Evolutionary conservation across 1,140 invertebrate genomes (phyloP), one percentile per base, ranked within the genome.

Genomic region (Calephelis virginiensis): DNA sequence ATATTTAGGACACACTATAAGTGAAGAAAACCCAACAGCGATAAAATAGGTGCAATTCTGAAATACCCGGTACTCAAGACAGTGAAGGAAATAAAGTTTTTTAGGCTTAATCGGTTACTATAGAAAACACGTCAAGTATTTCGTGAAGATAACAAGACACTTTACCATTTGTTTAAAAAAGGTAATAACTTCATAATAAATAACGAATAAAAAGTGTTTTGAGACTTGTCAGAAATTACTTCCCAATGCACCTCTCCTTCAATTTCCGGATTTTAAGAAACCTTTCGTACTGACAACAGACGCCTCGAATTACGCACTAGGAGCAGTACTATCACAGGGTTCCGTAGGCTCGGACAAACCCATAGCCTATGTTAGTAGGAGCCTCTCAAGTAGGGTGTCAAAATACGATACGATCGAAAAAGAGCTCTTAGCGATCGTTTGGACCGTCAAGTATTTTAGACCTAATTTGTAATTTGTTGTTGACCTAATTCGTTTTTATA

Each of bases 1-100:
- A 9, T 71, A 73, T n/a, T 66, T 75, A 71, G 73, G 75, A 60
- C 76, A 83, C 60, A 74, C 78, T 6, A 74, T 87, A 17, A 67
- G 72, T 10, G 53, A 38, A 14, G 63, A 81, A 71, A 69, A 14
- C 78, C 81, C n/a, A 81, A 82, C 69, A 72, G 72, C 1, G 67
- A 73, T 63, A 84, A 84, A 67, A 73, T 84, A 17, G 46, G 79
- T 53, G 75, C 71, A 8, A 61, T 88, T 13, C 49, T 64, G 14
- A 66, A 78, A 13, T 84, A 71, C 66, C 9, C 14, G 28, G 28
- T 28, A 14, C 0, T 56, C n/a, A n/a, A n/a, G n/a, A n/a, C n/a
- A n/a, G n/a, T n/a, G n/a, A n/a, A n/a, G n/a, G n/a, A n/a, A n/a
- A n/a, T n/a, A n/a, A n/a, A n/a, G n/a, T n/a, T n/a, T n/a, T n/a